Conservation (phyloP, 2,113 vertebrate species). For the Pachyramphus minor region DNA sequence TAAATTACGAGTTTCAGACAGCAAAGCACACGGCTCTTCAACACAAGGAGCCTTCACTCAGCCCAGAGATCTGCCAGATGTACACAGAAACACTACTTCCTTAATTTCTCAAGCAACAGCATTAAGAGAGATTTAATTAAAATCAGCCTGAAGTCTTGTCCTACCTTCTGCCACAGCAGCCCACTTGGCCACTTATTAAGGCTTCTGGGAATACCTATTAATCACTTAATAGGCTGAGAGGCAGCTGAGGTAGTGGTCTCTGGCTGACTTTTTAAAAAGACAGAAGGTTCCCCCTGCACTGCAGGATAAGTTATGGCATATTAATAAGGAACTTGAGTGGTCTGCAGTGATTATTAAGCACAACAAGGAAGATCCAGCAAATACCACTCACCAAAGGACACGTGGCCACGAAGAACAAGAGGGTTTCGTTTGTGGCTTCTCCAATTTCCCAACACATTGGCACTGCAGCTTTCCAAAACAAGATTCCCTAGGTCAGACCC, state of each 20-base stretch:
- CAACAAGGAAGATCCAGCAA: background rate
- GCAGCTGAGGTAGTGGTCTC: slow-evolving; percentile 25
- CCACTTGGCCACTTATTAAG: slow-evolving; percentile 54
- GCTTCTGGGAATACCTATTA: slow-evolving; percentile 60
- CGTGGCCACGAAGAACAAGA: background rate
- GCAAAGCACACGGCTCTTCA: background rate
- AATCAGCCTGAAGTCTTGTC: slow-evolving; percentile 23
- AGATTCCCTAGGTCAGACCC: background rate
- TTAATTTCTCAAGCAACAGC: slow-evolving; percentile 1
- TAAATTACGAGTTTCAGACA: background rate
- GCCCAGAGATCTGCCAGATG: background rate
- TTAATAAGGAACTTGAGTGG: background rate
- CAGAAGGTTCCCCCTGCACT: background rate
- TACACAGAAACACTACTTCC: background rate
- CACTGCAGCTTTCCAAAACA: background rate
- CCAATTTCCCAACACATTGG: background rate
- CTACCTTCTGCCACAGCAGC: slow-evolving; percentile 52
- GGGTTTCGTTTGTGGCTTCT: background rate
- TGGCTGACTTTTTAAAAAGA: background rate
- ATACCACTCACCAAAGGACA: background rate
- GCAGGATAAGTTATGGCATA: background rate
- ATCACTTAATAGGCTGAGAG: slow-evolving; percentile 47
- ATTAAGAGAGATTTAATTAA: background rate
- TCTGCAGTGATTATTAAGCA: background rate
- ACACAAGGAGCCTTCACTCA: background rate